Evolutionary conservation across 2,113 vertebrate genomes (phyloP).

Genomic region (Hemiscyllium ocellatum): DNA sequence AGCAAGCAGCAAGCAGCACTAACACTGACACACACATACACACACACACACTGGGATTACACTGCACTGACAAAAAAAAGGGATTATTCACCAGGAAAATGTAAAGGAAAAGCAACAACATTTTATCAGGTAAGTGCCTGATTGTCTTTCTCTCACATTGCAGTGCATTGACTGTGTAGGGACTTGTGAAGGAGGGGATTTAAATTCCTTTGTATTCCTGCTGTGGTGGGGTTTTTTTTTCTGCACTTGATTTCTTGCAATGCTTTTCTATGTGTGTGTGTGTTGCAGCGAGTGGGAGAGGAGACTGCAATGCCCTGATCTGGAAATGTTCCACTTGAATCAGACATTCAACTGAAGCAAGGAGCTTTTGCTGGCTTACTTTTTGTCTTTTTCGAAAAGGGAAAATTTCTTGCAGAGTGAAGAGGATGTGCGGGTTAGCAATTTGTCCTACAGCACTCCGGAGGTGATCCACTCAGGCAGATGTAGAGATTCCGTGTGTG

Average conservation of each 20-base stretch:
- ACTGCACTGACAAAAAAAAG: conserved; percentile 9
- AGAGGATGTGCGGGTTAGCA: background rate
- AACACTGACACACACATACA: background rate
- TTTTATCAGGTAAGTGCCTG: background rate
- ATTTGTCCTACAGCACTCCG: conserved; percentile 15
- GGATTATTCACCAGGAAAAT: conserved; percentile 38
- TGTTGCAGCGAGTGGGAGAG: conserved; percentile 23
- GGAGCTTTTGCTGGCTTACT: background rate
- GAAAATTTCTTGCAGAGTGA: background rate
- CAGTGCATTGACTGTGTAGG: background rate
- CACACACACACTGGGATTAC: conserved; percentile 27
- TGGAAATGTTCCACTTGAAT: background rate
- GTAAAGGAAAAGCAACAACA: conserved; percentile 23
- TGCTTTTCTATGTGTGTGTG: background rate
- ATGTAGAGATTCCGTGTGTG: background rate
- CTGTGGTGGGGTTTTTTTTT: background rate
- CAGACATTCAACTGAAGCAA: background rate
- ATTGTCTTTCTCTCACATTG: background rate
- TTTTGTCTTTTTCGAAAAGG: background rate
- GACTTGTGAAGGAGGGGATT: background rate
- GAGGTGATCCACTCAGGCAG: background rate
- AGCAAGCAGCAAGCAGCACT: conserved; percentile 1
- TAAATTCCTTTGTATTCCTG: conserved; percentile 31
- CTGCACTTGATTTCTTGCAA: background rate
- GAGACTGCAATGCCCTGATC: background rate